Base-by-base conservation (phyloP, 1,140 invertebrate species). In the Cryptotermes secundus region DNA sequence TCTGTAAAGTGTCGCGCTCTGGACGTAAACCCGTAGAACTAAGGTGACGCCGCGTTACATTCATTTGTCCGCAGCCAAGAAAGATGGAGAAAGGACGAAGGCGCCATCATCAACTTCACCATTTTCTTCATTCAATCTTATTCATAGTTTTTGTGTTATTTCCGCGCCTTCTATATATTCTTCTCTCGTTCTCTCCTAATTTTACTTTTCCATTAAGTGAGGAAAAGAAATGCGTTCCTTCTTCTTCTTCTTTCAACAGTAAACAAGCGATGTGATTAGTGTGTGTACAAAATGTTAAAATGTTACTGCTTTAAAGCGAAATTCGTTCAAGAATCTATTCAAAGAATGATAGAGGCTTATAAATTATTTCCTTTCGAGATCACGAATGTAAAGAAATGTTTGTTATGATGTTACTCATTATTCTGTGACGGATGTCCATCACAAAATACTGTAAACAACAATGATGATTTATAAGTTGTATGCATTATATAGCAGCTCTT, bases 51-150 rank as follows among this genome's bases (percentile, higher is more conserved):
- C 1, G n/a, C n/a, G n/a, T 31, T 72, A 72, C 59, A 31, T 72
- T 72, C 59, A 31, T 72, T 72, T 72, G 59, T 72, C 59, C 59
- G 31, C 59, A 72, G 59, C n/a, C 2, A 31, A 72, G n/a, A 72
- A 31, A 31, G 59, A n/a, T 72, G 59, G 59, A 12, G 59, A 6
- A 72, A 26, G 59, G 59, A 26, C 31, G 59, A 31, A 31, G 59
- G 59, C 26, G 26, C 10, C 59, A 72, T 59, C 53, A 59, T 72
- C 59, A 72, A 72, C 59, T 72, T 72, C n/a, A 72, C 59, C 26
- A 72, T 72, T 72, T 72, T 72, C 59, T 72, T 72, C 59, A 72
- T 72, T 72, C 59, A 72, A 9, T 72, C 59, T 72, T 72, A 26
- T 72, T 72, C 59, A 31, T 72, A 72, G 59, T 72, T 72, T 72